Base-by-base conservation (phyloP, 2,797 vertebrate species). In the Telmatherina bonti region DNA sequence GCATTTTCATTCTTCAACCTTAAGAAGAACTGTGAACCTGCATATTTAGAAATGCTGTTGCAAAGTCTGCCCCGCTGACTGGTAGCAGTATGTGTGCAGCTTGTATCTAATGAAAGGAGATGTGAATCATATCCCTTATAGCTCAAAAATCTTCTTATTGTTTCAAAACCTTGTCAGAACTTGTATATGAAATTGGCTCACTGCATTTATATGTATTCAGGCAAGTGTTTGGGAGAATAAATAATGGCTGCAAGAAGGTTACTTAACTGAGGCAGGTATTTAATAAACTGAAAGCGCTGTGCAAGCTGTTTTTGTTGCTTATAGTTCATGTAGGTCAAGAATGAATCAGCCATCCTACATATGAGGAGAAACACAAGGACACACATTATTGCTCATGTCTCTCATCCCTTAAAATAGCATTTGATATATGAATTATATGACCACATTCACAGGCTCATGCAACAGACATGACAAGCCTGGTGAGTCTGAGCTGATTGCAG, bases 311-410 rank as follows among this genome's bases (percentile, higher is more conserved):
- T 67, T 71, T 65, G 24, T 73, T 49, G 20, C 38, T 71, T 29
- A 13, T 41, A 74, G 66, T 67, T 88, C n/a, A 59, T 72, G 54
- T 33, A n/a, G 73, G 33, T 77, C 62, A 79, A 66, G n/a, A 74
- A 73, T 81, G 72, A 78, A 78, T 80, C 78, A 80, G 36, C 45
- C 47, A 41, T 56, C 38, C 36, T 67, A 52, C 45, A 57, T 53
- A 26, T 51, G 35, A 59, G 5, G 1, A 62, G 52, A 58, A 7
- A 30, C 38, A 24, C 53, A 26, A 74, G 11, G 7, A 41, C 30
- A 76, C 16, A 10, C 2, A 57, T 54, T 26, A 41, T 20, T 55
- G 49, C 22, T 70, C 4, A 6, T 26, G 51, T 67, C 16, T 47
- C 22, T 62, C 30, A 60, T 26, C n/a, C n/a, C 18, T 30, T 22